Conservation (phyloP, 2,888 invertebrate genomes). For the Acanthosepion lycidas region DNA sequence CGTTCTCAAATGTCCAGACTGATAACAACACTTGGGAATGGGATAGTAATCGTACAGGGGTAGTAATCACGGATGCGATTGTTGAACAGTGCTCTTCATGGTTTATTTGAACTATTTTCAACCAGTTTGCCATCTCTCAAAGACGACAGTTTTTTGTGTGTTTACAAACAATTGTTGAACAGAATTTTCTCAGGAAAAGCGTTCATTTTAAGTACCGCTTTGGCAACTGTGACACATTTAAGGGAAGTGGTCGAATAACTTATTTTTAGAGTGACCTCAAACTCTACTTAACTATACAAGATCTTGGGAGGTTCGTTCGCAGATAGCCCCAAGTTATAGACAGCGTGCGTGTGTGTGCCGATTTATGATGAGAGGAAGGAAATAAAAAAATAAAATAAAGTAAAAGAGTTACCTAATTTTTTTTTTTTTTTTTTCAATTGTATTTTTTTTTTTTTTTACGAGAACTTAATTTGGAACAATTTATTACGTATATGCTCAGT, state of each 20-base stretch:
- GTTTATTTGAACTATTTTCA: not conserved
- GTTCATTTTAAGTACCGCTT: not conserved
- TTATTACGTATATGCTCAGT: too few relatives aligned
- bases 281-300: not conserved
- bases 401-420: too few relatives aligned
- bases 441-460: too few relatives aligned
- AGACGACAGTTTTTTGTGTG: not conserved
- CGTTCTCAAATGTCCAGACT: too few relatives aligned
- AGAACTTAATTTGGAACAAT: too few relatives aligned
- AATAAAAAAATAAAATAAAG: not conserved
- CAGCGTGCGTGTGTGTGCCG: not conserved
- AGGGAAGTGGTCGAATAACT: not conserved
- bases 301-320: not conserved
- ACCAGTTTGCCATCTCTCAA: not conserved
- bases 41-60: not conserved
- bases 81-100: not conserved
- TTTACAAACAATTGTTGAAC: not conserved
- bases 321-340: not conserved
- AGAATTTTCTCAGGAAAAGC: not conserved
- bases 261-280: slow-evolving; percentile 6
- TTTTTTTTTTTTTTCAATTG: too few relatives aligned
- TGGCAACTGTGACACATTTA: not conserved
- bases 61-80: not conserved
- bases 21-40: too few relatives aligned
- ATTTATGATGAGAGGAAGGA: not conserved